Percentiles rank a stretch among this genome's conserved stretches.
phyloP scores from a whole-genome alignment of 2,797 vertebrate species.

The Psittacula echo region DNA sequence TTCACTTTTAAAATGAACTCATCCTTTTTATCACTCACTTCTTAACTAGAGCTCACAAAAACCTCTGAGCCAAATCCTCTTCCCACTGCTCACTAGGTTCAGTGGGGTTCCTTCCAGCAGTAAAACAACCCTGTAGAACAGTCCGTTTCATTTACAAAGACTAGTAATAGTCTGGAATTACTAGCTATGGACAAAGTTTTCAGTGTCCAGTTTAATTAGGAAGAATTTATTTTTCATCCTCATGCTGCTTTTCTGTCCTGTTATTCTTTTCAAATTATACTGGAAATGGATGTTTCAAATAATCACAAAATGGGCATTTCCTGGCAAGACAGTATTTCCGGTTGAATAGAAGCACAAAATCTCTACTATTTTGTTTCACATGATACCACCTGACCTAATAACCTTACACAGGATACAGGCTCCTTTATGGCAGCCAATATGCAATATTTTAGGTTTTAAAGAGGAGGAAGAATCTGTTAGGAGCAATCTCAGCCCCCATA shows the following conservation, averaged over 20 bases:
- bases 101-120: background rate
- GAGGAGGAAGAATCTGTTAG: background rate
- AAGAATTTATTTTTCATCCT: background rate
- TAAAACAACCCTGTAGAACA: background rate
- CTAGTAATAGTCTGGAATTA: background rate
- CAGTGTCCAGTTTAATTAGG: background rate
- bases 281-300: background rate
- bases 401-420: background rate
- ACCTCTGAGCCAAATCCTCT: background rate
- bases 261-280: background rate
- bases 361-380: background rate
- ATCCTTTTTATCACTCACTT: conserved; percentile 33
- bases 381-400: background rate
- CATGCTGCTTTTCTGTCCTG: background rate
- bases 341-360: background rate
- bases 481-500: background rate
- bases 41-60: conserved; percentile 20
- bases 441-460: background rate
- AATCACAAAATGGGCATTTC: background rate
- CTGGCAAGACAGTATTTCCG: background rate
- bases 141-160: background rate
- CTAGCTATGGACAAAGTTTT: background rate
- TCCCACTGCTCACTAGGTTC: background rate
- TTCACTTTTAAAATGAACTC: conserved; percentile 59
- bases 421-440: background rate